Evolutionary conservation across 2,113 vertebrate genomes (phyloP).

Genomic region (Carassius carassius): DNA sequence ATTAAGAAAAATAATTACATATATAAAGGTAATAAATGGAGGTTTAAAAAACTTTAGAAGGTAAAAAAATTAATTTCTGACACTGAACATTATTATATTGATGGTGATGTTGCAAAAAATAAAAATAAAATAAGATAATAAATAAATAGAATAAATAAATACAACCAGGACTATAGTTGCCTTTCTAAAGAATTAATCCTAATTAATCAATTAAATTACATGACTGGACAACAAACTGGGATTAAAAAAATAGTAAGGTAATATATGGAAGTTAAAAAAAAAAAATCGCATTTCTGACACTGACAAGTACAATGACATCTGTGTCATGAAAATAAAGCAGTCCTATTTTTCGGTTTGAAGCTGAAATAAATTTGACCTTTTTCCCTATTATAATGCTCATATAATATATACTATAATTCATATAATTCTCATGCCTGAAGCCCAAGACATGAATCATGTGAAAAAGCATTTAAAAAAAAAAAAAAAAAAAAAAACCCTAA

Average conservation of each 20-base stretch:
- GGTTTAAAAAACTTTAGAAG: too few relatives aligned
- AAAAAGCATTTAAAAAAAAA: neutral
- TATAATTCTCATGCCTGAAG: neutral
- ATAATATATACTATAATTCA: neutral
- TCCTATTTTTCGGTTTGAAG: neutral
- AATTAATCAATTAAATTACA: neutral
- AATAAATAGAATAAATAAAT: too few relatives aligned
- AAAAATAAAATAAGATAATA: too few relatives aligned
- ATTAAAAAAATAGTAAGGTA: neutral
- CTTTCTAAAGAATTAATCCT: neutral
- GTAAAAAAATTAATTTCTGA: neutral
- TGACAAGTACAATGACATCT: neutral
- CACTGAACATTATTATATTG: neutral
- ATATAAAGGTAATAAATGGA: too few relatives aligned
- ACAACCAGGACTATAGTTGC: neutral
- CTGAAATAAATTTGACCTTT: neutral
- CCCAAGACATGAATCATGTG: neutral
- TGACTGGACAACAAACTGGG: neutral
- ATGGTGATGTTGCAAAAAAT: too few relatives aligned
- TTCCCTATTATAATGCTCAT: neutral
- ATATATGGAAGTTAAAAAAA: neutral
- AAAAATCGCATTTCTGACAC: neutral
- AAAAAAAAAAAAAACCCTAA: neutral
- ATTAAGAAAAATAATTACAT: too few relatives aligned
- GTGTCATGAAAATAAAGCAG: neutral